Base-by-base conservation (phyloP, 2,113 vertebrate species). In the Microtus pennsylvanicus region DNA sequence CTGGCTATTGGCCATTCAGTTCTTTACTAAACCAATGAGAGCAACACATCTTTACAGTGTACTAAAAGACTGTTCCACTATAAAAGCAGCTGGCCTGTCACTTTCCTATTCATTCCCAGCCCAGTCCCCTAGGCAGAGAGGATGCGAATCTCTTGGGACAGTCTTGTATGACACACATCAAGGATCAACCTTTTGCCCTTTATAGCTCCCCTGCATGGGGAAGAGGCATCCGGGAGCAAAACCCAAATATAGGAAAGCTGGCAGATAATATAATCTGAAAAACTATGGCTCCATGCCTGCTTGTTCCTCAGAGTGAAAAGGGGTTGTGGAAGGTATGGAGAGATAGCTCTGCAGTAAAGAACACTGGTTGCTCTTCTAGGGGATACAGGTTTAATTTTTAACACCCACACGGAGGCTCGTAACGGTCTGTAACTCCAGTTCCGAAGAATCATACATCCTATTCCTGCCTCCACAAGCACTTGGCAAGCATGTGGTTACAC, bases 281-380 rank as follows among this genome's bases (percentile, higher is more conserved):
- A 82, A 33, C 1, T 0, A 33, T 4, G 5, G 24, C 0, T n/a
- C 35, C 4, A 0, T 28, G 12, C 45, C 45, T 61, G 11, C 4
- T 8, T 55, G 42, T 14, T 80, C 13, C 58, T 22, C 33, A 86
- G 69, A 13, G 38, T 28, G 33, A 19, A 52, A 80, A 55, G 17
- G 30, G 17, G 30, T 52, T 35, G 50, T 2, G 9, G 16, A 52
- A 17, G 77, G 47, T 21, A 4, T 35, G 30, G 17, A 6, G 9
- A 55, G 50, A 12, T 80, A 16, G 17, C 17, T 80, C 30, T 52
- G 50, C 77, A 11, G 17, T 80, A 52, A 52, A 55, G 47, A 80
- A 35, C 50, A 55, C 17, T 22, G 77, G 4, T 10, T 52, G 76
- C 30, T 35, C 47, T 52, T 52, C 77, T 35, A 80, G 77, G 52